phyloP scores from a whole-genome alignment of 2,113 vertebrate species.

The Pluvianellus socialis region DNA sequence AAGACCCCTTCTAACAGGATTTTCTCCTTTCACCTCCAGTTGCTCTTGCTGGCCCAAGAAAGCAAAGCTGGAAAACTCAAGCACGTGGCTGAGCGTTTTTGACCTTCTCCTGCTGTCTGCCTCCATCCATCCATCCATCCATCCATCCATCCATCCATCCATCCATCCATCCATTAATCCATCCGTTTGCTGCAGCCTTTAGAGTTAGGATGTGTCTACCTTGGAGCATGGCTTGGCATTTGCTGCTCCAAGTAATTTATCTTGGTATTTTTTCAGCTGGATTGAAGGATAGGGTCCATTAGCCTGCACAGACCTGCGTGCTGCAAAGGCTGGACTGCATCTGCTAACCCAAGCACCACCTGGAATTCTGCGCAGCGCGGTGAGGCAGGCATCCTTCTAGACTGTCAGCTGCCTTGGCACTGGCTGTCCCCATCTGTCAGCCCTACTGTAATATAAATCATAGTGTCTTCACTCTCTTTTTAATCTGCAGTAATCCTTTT shows the following conservation, averaged over 20 bases:
- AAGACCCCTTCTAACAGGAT: background rate
- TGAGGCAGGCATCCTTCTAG: background rate
- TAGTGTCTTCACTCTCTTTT: background rate
- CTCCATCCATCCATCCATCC: background rate
- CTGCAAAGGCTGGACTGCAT: background rate
- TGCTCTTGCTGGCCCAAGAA: background rate
- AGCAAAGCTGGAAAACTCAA: background rate
- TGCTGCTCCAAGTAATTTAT: constrained; percentile 8
- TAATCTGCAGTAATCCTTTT: background rate
- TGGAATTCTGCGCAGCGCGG: background rate
- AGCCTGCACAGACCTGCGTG: background rate
- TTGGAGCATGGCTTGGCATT: background rate
- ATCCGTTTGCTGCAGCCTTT: background rate
- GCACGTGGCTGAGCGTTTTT: fast-evolving
- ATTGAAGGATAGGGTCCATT: background rate
- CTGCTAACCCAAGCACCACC: background rate
- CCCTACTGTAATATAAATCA: background rate
- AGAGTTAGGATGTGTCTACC: background rate
- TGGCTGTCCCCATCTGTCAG: background rate
- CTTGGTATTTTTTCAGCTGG: background rate
- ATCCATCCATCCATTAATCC: background rate
- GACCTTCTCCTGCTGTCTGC: background rate
- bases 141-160: background rate
- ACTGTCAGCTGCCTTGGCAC: background rate
- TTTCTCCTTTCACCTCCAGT: background rate